Base-by-base conservation (phyloP, 1,140 invertebrate genomes). In the Sinonovacula constricta region DNA sequence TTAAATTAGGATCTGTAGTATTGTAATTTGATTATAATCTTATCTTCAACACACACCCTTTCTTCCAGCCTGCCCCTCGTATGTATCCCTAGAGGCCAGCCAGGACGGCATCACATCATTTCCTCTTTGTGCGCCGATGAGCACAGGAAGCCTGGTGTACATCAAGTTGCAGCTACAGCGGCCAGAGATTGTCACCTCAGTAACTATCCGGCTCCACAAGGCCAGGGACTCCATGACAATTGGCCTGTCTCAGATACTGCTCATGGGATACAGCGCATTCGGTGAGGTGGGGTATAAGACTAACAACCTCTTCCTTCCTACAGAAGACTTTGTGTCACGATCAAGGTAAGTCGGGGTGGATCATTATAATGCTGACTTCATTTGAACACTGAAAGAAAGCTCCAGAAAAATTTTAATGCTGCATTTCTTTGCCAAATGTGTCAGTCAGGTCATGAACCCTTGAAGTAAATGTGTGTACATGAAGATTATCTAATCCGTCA, bases 211-310 rank as follows among this genome's bases (percentile, higher is more conserved):
- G 3, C 91, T 96, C 22, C 96, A 95, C 88, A 95, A 95, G 88
- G 96, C 97, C 1, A 93, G 95, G 31, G 96, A 97, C 85, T 96
- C 95, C 14, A 94, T 94, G 66, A 97, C 95, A 86, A 95, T 98
- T 85, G 96, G 96, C 22, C 91, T 98, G 5, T 95, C 96, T 81
- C 96, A 97, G 89, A 94, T 98, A 65, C 93, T 94, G n/a, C 90
- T 98, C 15, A 91, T 97, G 12, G 96, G 96, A 0, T 94, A 94
- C 62, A 95, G 96, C 36, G 94, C 94, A 12, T 95, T 95, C 87
- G 93, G 94, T 39, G 94, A 93, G 79, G 85, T 87, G 26, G 84
- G 87, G 1, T 75, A 83, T 92, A 91, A 85, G 74, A 49, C 79
- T 65, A 91, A 88, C 87, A 92, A 83, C 59, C 72, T 88, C 68